Percentiles rank a stretch among this genome's conserved stretches.
Evolutionary conservation across 1,140 invertebrate genomes (phyloP).

Genomic region (Cotesia vestalis): DNA sequence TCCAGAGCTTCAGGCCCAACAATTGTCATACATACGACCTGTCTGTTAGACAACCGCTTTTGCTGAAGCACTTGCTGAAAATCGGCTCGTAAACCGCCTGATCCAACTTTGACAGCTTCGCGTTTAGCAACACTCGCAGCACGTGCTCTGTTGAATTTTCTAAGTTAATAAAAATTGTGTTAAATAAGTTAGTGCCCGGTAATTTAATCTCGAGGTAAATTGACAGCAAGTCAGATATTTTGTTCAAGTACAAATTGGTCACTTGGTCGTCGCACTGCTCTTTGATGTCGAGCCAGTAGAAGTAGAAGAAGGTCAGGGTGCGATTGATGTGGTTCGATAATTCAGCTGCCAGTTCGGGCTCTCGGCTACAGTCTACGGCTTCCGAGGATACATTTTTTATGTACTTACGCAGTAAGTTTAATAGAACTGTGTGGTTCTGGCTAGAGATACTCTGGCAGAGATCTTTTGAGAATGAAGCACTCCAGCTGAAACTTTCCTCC

Average conservation of each 20-base stretch:
- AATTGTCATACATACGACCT: constrained; percentile 55
- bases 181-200: constrained; percentile 49
- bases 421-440: constrained; percentile 4
- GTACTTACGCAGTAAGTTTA: constrained; percentile 16
- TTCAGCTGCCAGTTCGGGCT: background rate
- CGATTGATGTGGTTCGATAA: constrained; percentile 18
- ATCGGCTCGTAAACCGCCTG: constrained; percentile 50
- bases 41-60: constrained; percentile 42
- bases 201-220: constrained; percentile 55
- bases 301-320: constrained; percentile 36
- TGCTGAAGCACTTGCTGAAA: constrained; percentile 54
- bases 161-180: constrained; percentile 55
- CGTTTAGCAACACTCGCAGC: constrained; percentile 54
- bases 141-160: constrained; percentile 59
- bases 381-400: constrained; percentile 19
- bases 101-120: constrained; percentile 44
- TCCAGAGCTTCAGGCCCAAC: constrained; percentile 56
- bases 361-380: background rate
- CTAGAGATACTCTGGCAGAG: constrained; percentile 6
- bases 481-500: constrained; percentile 26
- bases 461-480: background rate
- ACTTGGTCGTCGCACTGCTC: constrained; percentile 48
- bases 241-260: constrained; percentile 50
- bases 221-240: constrained; percentile 56
- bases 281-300: constrained; percentile 29